Conservation (phyloP, 2,797 vertebrate genomes). For the Pampus argenteus region DNA sequence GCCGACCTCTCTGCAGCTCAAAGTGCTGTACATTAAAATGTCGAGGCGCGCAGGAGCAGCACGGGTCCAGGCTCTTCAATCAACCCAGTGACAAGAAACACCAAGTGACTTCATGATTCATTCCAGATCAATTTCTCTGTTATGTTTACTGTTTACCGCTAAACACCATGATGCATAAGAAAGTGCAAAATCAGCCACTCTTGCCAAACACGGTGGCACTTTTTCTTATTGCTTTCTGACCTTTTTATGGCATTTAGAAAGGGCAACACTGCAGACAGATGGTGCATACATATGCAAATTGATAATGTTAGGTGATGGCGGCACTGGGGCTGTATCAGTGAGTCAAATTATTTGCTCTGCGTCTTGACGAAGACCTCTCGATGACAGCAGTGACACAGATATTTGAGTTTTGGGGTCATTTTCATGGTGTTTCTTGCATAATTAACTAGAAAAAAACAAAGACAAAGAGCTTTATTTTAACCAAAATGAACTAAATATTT, state of each 20-base stretch:
- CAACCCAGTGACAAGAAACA: conserved; percentile 30
- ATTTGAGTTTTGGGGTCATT: conserved; percentile 8
- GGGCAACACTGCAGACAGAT: conserved; percentile 68
- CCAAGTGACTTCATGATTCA: conserved; percentile 44
- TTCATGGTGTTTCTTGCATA: too few species aligned
- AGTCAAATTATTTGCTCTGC: conserved; percentile 40
- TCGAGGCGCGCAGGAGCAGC: not conserved
- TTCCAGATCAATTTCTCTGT: conserved; percentile 45
- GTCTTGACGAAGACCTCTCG: conserved; percentile 7
- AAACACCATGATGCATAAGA: conserved; percentile 35
- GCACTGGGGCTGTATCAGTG: not conserved
- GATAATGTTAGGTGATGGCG: conserved; percentile 46
- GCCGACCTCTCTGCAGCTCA: conserved; percentile 15
- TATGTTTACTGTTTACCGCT: conserved; percentile 46
- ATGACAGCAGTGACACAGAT: not conserved
- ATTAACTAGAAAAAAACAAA: too few species aligned
- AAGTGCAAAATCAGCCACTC: conserved; percentile 31
- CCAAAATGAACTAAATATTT: too few species aligned
- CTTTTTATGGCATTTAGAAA: conserved; percentile 79
- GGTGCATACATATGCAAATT: conserved; percentile 67
- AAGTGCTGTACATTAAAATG: conserved; percentile 37
- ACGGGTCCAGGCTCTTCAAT: conserved; percentile 17
- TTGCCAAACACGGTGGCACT: conserved; percentile 26
- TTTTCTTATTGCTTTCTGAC: conserved; percentile 70
- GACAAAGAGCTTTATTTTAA: too few species aligned